These are phyloP conservation scores for Eleutherodactylus coqui DNA, from an alignment of 2,797 vertebrate species.

Conservation along the genomic window DNA sequence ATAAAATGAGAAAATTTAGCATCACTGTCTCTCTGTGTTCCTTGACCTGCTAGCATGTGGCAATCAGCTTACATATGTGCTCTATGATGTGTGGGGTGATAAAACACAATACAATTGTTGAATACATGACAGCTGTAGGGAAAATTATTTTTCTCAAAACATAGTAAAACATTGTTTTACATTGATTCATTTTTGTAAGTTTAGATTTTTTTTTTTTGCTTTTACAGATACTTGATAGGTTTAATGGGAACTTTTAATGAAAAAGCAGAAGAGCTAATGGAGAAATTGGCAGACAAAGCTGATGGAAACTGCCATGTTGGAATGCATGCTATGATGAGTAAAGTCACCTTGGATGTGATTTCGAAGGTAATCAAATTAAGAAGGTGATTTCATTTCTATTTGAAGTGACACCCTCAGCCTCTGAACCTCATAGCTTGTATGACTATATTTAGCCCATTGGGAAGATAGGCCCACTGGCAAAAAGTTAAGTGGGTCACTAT, in stretches of 20 bases:
- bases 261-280: constrained; percentile 85
- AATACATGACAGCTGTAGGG: neutral
- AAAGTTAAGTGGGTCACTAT: no score
- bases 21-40: no score
- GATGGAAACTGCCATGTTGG: constrained; percentile 76
- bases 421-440: no score
- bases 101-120: no score
- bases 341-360: constrained; percentile 85
- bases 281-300: constrained; percentile 79
- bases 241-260: constrained; percentile 88
- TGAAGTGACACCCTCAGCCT: neutral
- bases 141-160: neutral
- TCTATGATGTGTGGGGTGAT: no score
- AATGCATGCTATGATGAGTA: constrained; percentile 82
- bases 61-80: no score
- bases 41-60: no score
- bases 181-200: no score
- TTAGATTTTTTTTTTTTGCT: neutral
- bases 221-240: constrained; percentile 82
- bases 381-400: neutral
- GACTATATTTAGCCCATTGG: no score
- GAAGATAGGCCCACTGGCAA: no score
- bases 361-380: constrained; percentile 77
- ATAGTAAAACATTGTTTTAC: no score
- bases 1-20: no score